Conservation (phyloP, 1,140 invertebrate genomes). For the Leptinotarsa texana region DNA sequence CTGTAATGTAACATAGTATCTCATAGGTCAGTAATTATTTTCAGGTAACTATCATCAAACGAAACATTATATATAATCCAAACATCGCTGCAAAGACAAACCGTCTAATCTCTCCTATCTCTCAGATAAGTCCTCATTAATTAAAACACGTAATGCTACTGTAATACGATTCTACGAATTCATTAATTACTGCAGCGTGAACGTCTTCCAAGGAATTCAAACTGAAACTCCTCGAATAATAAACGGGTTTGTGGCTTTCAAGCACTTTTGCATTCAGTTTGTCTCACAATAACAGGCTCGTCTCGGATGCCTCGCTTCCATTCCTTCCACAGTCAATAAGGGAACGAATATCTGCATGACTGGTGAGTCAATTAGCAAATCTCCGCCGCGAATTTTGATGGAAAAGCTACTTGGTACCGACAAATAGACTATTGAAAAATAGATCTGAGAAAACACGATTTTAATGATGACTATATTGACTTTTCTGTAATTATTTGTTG, state of each 20-base stretch:
- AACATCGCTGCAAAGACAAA: not conserved
- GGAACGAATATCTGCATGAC: not conserved
- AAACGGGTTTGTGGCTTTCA: not conserved
- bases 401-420: not conserved
- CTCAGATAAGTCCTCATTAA: not conserved
- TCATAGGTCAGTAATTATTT: too few relatives aligned
- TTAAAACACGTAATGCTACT: conserved; percentile 1
- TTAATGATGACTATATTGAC: too few relatives aligned
- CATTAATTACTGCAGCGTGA: not conserved
- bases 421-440: too few relatives aligned
- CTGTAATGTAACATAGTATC: too few relatives aligned
- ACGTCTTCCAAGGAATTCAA: not conserved
- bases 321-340: not conserved
- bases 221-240: not conserved
- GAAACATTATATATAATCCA: not conserved
- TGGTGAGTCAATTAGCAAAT: not conserved
- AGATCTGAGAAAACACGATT: too few relatives aligned
- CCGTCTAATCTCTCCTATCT: not conserved
- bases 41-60: too few relatives aligned
- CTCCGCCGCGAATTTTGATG: not conserved
- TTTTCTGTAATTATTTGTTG: too few relatives aligned
- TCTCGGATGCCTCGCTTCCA: not conserved
- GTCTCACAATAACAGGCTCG: not conserved
- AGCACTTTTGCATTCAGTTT: conserved; percentile 1
- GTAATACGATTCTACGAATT: not conserved